Evolutionary conservation across 2,797 vertebrate genomes (phyloP).

Genomic region (Hypotaenidia philippensis): DNA sequence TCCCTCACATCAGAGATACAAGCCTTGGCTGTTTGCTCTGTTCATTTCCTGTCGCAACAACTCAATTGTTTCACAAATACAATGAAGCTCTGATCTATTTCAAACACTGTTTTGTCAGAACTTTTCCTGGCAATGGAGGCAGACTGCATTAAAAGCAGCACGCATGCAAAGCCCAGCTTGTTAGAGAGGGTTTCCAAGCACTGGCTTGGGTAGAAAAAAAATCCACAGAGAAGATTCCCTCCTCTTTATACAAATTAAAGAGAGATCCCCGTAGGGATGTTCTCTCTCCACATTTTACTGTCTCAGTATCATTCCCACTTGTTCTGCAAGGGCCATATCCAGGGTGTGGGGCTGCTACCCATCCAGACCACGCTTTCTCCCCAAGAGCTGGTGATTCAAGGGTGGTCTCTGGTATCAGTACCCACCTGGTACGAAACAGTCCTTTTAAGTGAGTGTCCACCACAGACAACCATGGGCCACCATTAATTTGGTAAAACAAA

Average conservation of each 20-base stretch:
- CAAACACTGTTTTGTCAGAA: conserved; percentile 38
- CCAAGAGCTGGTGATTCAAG: not conserved
- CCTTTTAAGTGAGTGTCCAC: not conserved
- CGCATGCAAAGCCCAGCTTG: not conserved
- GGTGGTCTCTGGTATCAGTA: not conserved
- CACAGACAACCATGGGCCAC: not conserved
- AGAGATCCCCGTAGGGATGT: not conserved
- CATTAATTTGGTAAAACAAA: not conserved
- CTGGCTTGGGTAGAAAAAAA: not conserved
- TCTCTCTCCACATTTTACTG: not conserved
- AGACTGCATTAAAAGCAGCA: conserved; percentile 19
- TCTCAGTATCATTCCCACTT: not conserved
- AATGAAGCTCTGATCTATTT: conserved; percentile 63
- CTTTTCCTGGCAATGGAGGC: conserved; percentile 31
- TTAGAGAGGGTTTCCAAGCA: not conserved
- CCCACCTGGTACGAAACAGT: not conserved
- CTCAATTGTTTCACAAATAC: conserved; percentile 57
- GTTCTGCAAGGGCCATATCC: not conserved
- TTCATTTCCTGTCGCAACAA: conserved; percentile 48
- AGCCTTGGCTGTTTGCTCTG: conserved; percentile 26
- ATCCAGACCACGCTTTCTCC: not conserved
- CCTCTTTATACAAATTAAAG: not conserved
- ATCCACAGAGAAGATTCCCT: not conserved
- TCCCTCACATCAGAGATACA: not conserved
- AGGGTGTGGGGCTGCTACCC: not conserved